Evolutionary conservation across 2,888 invertebrate species (phyloP), one percentile per base, ranked within the genome.

Genomic region (Tryphoninae sp.): DNA sequence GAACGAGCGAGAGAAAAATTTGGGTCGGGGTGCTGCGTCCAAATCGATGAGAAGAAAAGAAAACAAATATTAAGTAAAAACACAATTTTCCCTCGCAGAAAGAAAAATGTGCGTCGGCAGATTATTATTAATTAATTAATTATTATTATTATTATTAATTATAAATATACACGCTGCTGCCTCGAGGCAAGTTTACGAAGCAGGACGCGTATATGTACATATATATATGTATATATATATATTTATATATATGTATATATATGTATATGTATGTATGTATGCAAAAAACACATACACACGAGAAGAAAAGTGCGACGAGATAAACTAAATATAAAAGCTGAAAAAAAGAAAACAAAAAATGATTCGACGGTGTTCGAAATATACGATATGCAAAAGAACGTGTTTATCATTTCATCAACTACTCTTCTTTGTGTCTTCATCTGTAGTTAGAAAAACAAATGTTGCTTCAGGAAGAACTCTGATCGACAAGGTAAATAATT

Each of bases 371-470:
- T 90, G 90, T 89, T 87, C 89, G 90, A 90, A 89, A 90, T 90
- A 90, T 89, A 90, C 89, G 88, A 89, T 89, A 90, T 89, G 88
- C 90, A 88, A 89, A 89, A 89, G 86, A 86, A 89, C 87, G 84
- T 83, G 87, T 84, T 79, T 71, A 72, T 58, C 65, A 22, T 75
- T 72, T 82, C 68, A 61, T 69, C 9, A 69, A 62, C 49, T 78
- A 67, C 42, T 73, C 61, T 64, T 64, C 33, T 77, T 55, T 45
- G 23, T 69, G 16, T 59, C 13, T 59, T 59, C 26, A 53, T 67
- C 33, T 0, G 42, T 77, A 33, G 33, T 6, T 69, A 6, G 53
- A 62, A 61, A 16, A 26, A 23, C 0, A 51, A 26, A 26, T 53
- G 16, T 55, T 19, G 19, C 9, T 55, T 55, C 55, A 16, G 55